These are phyloP conservation scores for Peromyscus leucopus DNA, from an alignment of 2,113 vertebrate genomes.

Conservation along the genomic window DNA sequence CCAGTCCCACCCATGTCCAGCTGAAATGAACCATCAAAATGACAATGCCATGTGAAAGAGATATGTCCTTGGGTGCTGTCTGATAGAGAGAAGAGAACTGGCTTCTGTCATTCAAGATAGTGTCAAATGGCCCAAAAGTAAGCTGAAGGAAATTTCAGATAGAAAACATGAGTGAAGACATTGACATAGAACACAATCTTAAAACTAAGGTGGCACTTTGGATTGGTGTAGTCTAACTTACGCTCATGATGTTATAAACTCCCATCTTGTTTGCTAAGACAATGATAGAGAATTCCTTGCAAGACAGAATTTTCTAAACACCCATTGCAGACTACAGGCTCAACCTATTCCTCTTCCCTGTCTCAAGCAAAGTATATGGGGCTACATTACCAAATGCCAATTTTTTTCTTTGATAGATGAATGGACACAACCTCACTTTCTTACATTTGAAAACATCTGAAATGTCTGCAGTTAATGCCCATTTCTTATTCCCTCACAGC, in stretches of 20 bases:
- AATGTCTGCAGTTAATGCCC: background rate
- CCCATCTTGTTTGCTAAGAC: too few relatives aligned
- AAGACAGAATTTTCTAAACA: too few relatives aligned
- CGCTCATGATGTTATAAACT: background rate
- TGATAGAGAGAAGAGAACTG: background rate
- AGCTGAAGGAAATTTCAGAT: background rate
- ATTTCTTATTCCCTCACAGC: background rate
- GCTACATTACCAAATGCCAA: background rate
- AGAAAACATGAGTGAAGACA: background rate
- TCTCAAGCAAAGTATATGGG: background rate
- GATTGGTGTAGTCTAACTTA: background rate
- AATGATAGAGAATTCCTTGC: rapidly evolving
- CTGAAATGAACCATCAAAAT: background rate
- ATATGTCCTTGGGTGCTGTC: background rate
- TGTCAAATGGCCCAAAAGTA: background rate
- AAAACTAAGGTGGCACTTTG: rapidly evolving
- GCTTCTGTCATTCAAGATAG: background rate
- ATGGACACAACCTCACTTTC: background rate
- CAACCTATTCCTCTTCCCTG: too few relatives aligned
- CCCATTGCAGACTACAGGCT: too few relatives aligned
- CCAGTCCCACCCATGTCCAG: background rate
- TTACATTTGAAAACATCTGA: background rate
- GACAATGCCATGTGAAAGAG: background rate
- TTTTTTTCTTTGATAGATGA: background rate
- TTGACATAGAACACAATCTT: background rate